Percentiles rank a stretch among this genome's conserved stretches.
These are phyloP conservation scores for Hyposoter dolosus DNA, from an alignment of 2,888 invertebrate species.

Conservation along the genomic window DNA sequence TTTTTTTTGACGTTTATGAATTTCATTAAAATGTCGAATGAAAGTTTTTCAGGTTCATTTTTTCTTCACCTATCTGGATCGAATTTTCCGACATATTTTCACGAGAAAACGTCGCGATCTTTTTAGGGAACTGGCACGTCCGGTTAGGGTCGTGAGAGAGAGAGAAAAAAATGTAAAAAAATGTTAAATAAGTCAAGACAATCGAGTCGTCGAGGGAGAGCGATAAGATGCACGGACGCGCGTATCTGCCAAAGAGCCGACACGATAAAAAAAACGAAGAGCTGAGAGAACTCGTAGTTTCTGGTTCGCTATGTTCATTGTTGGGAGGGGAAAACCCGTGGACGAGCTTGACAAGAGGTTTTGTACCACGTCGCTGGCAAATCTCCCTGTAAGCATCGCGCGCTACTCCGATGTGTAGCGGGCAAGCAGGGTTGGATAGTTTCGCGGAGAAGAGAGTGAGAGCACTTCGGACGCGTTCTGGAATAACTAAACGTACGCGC, in stretches of 20 bases:
- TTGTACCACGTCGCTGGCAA: conserved; percentile 49
- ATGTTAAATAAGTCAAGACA: conserved; percentile 1
- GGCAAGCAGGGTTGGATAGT: conserved; percentile 13
- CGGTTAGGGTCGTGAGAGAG: not conserved
- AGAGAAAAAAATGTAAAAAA: not conserved
- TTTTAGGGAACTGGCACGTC: not conserved
- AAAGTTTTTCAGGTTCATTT: not conserved
- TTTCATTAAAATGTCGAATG: not conserved
- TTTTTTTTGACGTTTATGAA: not conserved
- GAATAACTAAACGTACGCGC: conserved; percentile 35
- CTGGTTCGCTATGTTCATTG: conserved; percentile 5
- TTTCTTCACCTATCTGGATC: not conserved
- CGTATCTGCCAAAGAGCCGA: conserved; percentile 26
- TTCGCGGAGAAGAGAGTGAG: conserved; percentile 13
- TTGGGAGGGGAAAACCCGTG: conserved; percentile 21
- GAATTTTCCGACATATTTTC: not conserved
- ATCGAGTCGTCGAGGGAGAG: conserved; percentile 26
- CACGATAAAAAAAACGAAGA: conserved; percentile 26
- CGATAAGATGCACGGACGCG: conserved; percentile 52
- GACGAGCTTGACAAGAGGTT: conserved; percentile 40
- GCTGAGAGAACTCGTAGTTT: conserved; percentile 20
- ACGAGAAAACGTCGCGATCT: not conserved
- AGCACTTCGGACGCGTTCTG: conserved; percentile 7
- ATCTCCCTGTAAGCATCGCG: conserved; percentile 55
- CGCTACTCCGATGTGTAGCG: not conserved